Conservation (phyloP, 53 echinoderm and acorn worm species). For the Crossaster papposus region DNA sequence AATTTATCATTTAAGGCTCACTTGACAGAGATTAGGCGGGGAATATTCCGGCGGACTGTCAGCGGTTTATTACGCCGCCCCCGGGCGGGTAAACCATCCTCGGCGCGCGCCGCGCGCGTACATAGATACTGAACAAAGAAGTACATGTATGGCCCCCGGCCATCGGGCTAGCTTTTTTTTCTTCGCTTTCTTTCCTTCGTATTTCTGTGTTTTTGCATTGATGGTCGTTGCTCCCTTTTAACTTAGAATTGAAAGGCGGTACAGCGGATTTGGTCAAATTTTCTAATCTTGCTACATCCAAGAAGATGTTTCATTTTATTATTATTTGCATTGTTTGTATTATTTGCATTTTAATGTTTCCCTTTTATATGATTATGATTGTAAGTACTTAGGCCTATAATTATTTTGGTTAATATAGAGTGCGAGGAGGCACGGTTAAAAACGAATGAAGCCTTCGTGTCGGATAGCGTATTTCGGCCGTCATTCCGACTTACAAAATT, state of each 20-base stretch:
- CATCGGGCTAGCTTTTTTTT: slow-evolving; percentile 1
- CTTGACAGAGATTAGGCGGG: slow-evolving; percentile 45
- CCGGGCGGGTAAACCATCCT: slow-evolving; percentile 47
- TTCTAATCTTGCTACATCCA: neutral
- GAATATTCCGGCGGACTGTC: slow-evolving; percentile 1
- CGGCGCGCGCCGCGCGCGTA: slow-evolving; percentile 1
- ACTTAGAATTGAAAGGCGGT: neutral
- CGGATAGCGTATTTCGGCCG: no score
- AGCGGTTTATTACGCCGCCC: slow-evolving; percentile 37
- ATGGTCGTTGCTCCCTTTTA: slow-evolving; percentile 48
- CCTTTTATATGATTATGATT: no score
- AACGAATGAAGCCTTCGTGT: no score
- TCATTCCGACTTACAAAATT: no score
- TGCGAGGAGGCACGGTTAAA: no score
- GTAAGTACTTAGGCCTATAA: no score
- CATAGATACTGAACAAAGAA: slow-evolving; percentile 44
- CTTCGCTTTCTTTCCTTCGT: neutral
- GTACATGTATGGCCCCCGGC: slow-evolving; percentile 6
- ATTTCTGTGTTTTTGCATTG: slow-evolving; percentile 2
- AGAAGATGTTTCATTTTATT: neutral
- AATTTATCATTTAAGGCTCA: slow-evolving; percentile 53
- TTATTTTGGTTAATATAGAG: no score
- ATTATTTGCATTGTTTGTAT: no score
- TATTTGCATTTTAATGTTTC: no score
- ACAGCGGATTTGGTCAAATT: neutral